These are phyloP conservation scores for Nemoura dubitans DNA, from an alignment of 2,888 invertebrate genomes.

Conservation along the genomic window DNA sequence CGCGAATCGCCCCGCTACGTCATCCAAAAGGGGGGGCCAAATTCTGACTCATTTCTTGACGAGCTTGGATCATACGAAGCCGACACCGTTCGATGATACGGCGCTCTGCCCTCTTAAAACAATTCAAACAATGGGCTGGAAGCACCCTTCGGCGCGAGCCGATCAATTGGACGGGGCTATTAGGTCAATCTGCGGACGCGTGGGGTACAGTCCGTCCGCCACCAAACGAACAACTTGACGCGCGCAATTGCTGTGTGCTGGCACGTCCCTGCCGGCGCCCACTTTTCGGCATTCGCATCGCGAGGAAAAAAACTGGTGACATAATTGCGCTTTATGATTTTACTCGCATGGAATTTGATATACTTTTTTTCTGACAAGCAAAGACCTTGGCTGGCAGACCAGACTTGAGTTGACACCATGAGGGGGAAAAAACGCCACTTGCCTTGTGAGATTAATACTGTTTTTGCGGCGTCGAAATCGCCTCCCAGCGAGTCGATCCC, in stretches of 20 bases:
- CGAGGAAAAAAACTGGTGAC: background rate
- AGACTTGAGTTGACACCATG: background rate
- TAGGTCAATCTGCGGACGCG: slow-evolving; percentile 20
- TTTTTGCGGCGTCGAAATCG: background rate
- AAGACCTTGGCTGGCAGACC: background rate
- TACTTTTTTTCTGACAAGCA: background rate
- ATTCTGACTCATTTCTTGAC: slow-evolving; percentile 12
- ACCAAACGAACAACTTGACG: too few species aligned
- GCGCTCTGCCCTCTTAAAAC: slow-evolving; percentile 24
- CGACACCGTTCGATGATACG: background rate
- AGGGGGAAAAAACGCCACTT: background rate
- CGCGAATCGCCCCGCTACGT: slow-evolving; percentile 13
- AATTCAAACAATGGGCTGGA: slow-evolving; percentile 19
- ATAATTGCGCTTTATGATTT: slow-evolving; percentile 12
- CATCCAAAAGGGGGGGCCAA: slow-evolving; percentile 9
- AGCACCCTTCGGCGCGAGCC: background rate
- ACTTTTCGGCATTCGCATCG: background rate
- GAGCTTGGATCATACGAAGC: background rate
- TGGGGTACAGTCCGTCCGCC: background rate
- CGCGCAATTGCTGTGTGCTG: background rate
- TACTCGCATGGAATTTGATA: background rate
- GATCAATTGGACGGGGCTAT: slow-evolving; percentile 19
- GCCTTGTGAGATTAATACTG: background rate
- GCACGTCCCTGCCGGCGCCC: background rate
- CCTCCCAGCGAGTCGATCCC: background rate